phyloP scores from a whole-genome alignment of 2,888 invertebrate species.

The Sphaerophoria rueppellii region DNA sequence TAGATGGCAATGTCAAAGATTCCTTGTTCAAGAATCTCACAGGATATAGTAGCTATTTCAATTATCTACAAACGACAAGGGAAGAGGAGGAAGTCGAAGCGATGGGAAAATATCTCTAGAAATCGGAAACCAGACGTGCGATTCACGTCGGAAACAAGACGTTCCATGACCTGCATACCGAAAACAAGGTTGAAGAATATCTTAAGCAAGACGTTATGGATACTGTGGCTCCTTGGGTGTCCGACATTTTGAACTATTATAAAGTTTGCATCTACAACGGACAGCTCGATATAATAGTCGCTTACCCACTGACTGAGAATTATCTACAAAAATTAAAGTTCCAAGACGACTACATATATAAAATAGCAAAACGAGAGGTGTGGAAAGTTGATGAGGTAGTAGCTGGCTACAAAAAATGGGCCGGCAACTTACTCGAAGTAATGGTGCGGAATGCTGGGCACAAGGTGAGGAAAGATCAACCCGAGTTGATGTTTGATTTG shows the following conservation, averaged over 20 bases:
- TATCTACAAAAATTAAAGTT: conserved; percentile 89
- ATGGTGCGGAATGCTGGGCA: conserved; percentile 91
- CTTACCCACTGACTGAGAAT: conserved; percentile 92
- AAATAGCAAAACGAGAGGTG: conserved; percentile 85
- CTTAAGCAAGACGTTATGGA: conserved; percentile 91
- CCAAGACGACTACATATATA: conserved; percentile 86
- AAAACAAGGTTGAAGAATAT: conserved; percentile 86
- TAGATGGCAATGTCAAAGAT: conserved; percentile 83
- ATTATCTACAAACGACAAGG: conserved; percentile 84
- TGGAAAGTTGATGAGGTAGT: conserved; percentile 87
- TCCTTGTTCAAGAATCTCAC: conserved; percentile 86
- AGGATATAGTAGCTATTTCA: conserved; percentile 80
- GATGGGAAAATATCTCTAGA: conserved; percentile 79
- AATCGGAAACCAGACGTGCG: conserved; percentile 85
- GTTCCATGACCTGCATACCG: conserved; percentile 84
- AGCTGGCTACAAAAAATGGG: conserved; percentile 90
- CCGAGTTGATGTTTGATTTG: conserved; percentile 89
- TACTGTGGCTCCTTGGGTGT: conserved; percentile 88
- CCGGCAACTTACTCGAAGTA: conserved; percentile 88
- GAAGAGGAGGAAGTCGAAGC: conserved; percentile 85
- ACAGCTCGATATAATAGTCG: conserved; percentile 95
- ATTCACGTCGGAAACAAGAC: conserved; percentile 93
- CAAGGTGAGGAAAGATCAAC: conserved; percentile 91
- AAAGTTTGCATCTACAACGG: conserved; percentile 92
- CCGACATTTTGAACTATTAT: conserved; percentile 85